Conservation (phyloP, 2,888 invertebrate species). For the Craniophora ligustri region DNA sequence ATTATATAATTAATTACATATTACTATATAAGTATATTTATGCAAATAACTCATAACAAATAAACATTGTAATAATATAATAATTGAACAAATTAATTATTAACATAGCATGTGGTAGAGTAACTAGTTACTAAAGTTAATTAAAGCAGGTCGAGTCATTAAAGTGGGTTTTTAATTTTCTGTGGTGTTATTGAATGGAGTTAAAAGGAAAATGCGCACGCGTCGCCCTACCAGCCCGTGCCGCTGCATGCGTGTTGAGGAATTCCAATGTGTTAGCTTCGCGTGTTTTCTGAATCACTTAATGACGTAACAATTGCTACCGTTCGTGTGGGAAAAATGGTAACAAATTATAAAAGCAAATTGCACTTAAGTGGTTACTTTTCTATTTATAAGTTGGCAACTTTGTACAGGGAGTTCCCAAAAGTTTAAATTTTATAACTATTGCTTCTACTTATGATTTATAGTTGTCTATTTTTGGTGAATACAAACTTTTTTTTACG, state of each 20-base stretch:
- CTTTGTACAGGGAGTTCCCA: not conserved
- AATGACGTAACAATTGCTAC: conserved; percentile 1
- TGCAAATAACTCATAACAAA: too few relatives aligned
- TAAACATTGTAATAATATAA: not conserved
- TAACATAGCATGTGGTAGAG: too few relatives aligned
- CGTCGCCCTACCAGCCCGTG: not conserved
- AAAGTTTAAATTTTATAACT: not conserved
- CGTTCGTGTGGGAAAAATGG: not conserved
- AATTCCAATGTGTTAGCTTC: conserved; percentile 11
- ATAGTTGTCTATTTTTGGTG: too few relatives aligned
- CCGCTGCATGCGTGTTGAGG: not conserved
- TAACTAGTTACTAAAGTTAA: not conserved
- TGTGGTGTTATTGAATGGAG: not conserved
- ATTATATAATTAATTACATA: too few relatives aligned
- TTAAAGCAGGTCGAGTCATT: conserved; percentile 2
- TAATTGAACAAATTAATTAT: too few relatives aligned
- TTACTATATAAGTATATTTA: too few relatives aligned
- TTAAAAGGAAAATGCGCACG: conserved; percentile 17
- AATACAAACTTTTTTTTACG: too few relatives aligned
- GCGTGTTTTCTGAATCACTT: conserved; percentile 17
- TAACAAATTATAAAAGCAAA: not conserved
- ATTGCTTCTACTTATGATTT: too few relatives aligned
- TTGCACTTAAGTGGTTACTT: not conserved
- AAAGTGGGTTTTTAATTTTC: conserved; percentile 1
- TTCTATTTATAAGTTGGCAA: not conserved